phyloP scores from a whole-genome alignment of 2,113 vertebrate genomes.

The Variabilichromis moorii region DNA sequence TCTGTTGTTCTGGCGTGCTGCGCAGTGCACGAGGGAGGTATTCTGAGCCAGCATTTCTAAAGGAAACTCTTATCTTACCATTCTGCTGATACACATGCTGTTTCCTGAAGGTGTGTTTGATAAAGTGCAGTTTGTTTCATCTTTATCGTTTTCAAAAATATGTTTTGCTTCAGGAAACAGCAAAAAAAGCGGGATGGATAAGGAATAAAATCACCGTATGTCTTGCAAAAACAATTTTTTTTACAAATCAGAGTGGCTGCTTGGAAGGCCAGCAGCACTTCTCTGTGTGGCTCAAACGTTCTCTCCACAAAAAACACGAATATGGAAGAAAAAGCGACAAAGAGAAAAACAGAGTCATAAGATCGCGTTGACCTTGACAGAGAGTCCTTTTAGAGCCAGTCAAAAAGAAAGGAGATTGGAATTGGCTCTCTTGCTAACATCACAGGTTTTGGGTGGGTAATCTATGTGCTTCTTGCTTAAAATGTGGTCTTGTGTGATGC shows the following conservation, averaged over 20 bases:
- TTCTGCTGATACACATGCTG: slow-evolving; percentile 35
- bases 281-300: neutral
- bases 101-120: slow-evolving; percentile 24
- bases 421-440: neutral
- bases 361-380: slow-evolving; percentile 51
- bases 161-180: neutral
- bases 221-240: neutral
- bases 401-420: slow-evolving; percentile 10
- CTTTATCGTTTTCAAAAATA: slow-evolving; percentile 15
- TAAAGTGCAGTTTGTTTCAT: slow-evolving; percentile 18
- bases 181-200: neutral
- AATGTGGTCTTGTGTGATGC: neutral
- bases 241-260: neutral
- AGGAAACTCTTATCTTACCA: slow-evolving; percentile 23
- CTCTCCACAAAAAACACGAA: neutral
- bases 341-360: slow-evolving; percentile 19
- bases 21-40: neutral
- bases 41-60: slow-evolving; percentile 2
- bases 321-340: neutral
- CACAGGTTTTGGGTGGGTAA: neutral
- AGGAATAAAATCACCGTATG: neutral
- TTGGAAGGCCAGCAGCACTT: neutral
- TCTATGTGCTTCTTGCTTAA: neutral
- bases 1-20: neutral
- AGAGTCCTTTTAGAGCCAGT: slow-evolving; percentile 41